Evolutionary conservation across 2,113 vertebrate genomes (phyloP), one percentile per base, ranked within the genome.

Genomic region (Myrmecophaga tridactyla): DNA sequence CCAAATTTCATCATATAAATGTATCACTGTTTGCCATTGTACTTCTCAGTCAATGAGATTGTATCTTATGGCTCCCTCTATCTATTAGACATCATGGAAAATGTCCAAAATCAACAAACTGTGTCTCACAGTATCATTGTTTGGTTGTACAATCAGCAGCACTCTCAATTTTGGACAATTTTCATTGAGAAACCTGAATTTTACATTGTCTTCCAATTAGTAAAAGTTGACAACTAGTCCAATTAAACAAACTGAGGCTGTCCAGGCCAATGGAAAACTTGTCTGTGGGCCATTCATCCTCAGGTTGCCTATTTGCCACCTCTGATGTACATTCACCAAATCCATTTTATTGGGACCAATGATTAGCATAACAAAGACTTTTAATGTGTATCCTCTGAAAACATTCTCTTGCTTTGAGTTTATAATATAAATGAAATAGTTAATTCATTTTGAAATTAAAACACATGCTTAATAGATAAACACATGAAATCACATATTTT

Each of bases 361-460:
- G 43, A 63, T 67, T 78, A 84, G 15, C 29, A 0, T 70, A 63
- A 84, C 27, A 34, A 29, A 92, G 36, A 39, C 11, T 46, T 70
- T 84, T 13, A 58, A 46, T 46, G 58, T 3, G 48, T 27, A 8
- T 48, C 7, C 46, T 81, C 17, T 15, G 72, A 39, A 65, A 46
- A 58, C 43, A 56, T 0, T n/a, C 23, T 88, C 36, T 86, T 94
- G 56, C 31, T 77, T 88, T 92, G 56, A 78, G 12, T 84, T 77
- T 72, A 58, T 27, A 92, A 17, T 69, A 8, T 41, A 43, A 94
- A 53, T 65, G 53, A 29, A 34, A 56, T 77, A 82, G 43, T 36
- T 34, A 48, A 48, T 29, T 82, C 9, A 48, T 84, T 82, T 10
- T 84, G 94, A 67, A 20, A 43, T 80, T 87, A 91, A 95, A 93